Evolutionary conservation across 1,140 invertebrate genomes (phyloP).

Genomic region (Zaprionus africanus): DNA sequence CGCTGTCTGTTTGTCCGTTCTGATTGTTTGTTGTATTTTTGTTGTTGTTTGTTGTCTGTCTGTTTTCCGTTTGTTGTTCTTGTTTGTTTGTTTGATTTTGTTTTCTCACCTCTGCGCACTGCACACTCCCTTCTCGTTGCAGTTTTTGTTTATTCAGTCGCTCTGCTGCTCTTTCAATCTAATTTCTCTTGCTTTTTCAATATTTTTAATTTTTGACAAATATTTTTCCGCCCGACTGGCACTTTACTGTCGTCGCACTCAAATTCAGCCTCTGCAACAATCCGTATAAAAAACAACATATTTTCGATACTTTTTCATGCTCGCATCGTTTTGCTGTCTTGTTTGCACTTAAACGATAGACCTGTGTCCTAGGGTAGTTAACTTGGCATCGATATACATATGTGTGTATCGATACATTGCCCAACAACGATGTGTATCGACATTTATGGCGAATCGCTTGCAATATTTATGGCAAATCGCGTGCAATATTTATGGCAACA

Average conservation of each 20-base stretch:
- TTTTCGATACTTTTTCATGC: conserved; percentile 39
- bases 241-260: conserved; percentile 8
- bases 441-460: conserved; percentile 9
- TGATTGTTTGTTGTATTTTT: neutral
- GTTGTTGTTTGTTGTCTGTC: neutral
- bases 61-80: neutral
- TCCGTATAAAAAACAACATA: conserved; percentile 21
- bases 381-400: neutral
- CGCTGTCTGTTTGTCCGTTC: neutral
- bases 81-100: neutral
- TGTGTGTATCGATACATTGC: neutral
- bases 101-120: neutral
- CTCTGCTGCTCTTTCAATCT: neutral
- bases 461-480: neutral
- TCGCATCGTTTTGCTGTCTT: conserved; percentile 36
- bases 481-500: neutral
- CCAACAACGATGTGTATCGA: neutral
- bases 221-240: conserved; percentile 16
- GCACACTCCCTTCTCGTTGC: neutral
- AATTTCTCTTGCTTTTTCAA: neutral
- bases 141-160: conserved; percentile 28
- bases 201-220: conserved; percentile 13
- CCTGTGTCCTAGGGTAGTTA: conserved; percentile 2
- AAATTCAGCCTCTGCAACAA: conserved; percentile 23
- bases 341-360: conserved; percentile 37